phyloP scores from a whole-genome alignment of 1,140 invertebrate genomes.

The Zelostemma sp. region DNA sequence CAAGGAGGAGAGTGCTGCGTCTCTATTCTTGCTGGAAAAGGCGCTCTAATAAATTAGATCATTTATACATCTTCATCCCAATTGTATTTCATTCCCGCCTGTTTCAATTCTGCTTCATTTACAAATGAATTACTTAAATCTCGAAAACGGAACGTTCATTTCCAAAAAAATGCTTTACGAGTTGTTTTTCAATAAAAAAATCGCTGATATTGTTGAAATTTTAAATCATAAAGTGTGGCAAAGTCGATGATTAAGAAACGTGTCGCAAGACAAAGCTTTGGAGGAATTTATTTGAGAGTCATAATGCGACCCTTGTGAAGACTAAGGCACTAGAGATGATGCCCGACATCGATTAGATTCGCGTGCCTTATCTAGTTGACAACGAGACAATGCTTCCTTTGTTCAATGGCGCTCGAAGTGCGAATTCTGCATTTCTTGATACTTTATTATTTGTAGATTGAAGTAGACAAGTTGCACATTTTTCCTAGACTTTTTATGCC shows the following conservation, averaged over 20 bases:
- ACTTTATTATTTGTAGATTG: neutral
- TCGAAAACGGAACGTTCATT: too few species aligned
- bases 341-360: conserved; percentile 61
- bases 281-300: conserved; percentile 40
- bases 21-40: conserved; percentile 11
- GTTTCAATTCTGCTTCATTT: neutral
- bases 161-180: too few species aligned
- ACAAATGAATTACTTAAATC: too few species aligned
- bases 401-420: conserved; percentile 11
- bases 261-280: conserved; percentile 55
- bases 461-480: neutral
- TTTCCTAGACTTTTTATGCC: too few species aligned
- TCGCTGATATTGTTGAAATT: conserved; percentile 15
- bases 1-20: conserved; percentile 10
- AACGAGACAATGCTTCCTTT: conserved; percentile 47
- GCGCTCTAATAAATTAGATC: conserved; percentile 34
- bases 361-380: conserved; percentile 60
- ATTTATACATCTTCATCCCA: conserved; percentile 9
- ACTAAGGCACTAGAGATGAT: conserved; percentile 53
- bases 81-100: conserved; percentile 2
- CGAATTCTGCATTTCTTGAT: conserved; percentile 14
- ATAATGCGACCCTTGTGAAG: conserved; percentile 49
- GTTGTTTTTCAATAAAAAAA: too few species aligned
- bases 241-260: conserved; percentile 41
- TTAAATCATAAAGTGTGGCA: conserved; percentile 20